These are phyloP conservation scores for Tachina grossa DNA, from an alignment of 2,888 invertebrate genomes.

Conservation along the genomic window DNA sequence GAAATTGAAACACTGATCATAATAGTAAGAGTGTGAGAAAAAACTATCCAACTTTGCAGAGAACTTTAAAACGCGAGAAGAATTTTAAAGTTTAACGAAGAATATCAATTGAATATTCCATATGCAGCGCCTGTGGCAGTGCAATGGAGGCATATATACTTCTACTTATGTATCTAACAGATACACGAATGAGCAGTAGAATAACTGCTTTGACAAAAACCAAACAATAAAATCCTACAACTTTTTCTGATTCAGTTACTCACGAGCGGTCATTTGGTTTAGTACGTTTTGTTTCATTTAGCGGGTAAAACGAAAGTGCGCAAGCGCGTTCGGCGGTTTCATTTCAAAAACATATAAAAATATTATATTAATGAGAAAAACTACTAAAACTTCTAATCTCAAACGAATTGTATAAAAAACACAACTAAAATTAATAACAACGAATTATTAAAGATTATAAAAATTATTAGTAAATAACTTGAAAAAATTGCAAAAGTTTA, in stretches of 20 bases:
- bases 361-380: constrained; percentile 19
- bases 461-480: background rate
- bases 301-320: constrained; percentile 71
- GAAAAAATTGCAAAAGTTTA: background rate
- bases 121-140: constrained; percentile 5
- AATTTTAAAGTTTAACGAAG: constrained; percentile 52
- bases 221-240: constrained; percentile 51
- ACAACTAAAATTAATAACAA: constrained; percentile 17
- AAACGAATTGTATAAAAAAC: constrained; percentile 22
- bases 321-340: constrained; percentile 71
- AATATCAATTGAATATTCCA: constrained; percentile 41
- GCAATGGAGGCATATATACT: constrained; percentile 7
- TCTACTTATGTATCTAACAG: constrained; percentile 42
- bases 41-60: background rate
- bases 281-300: constrained; percentile 72
- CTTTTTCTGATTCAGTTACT: constrained; percentile 71
- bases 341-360: constrained; percentile 19
- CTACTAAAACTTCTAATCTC: constrained; percentile 40
- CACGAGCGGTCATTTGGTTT: constrained; percentile 74
- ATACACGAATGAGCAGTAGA: constrained; percentile 32
- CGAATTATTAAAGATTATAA: constrained; percentile 15
- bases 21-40: background rate
- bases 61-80: constrained; percentile 34
- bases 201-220: constrained; percentile 39
- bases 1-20: constrained; percentile 41